These are phyloP conservation scores for Brachionus sp. DNA, from an alignment of 1,140 invertebrate genomes.

Conservation along the genomic window DNA sequence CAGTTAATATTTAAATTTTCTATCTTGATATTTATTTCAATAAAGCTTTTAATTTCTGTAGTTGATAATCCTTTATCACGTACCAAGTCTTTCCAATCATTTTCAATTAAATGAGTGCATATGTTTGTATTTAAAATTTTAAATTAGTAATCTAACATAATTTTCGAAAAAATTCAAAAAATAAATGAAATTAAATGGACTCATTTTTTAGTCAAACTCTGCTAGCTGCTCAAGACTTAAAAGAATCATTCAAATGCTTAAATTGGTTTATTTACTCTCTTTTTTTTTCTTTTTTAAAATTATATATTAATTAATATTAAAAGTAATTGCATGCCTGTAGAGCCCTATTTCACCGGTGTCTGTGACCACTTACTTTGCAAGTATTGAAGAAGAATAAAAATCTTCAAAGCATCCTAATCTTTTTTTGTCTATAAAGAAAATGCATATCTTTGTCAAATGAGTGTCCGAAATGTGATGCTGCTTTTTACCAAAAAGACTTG, in stretches of 20 bases:
- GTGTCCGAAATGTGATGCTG: conserved; percentile 16
- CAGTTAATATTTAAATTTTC: no score
- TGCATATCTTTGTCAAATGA: conserved; percentile 19
- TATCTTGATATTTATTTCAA: no score
- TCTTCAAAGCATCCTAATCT: neutral
- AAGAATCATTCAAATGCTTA: conserved; percentile 27
- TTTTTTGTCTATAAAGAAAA: neutral
- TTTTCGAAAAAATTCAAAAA: neutral
- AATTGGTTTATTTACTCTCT: neutral
- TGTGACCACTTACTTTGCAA: conserved; percentile 41
- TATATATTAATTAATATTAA: neutral
- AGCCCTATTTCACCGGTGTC: conserved; percentile 10
- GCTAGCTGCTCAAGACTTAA: neutral
- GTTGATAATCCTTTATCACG: no score
- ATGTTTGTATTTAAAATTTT: no score
- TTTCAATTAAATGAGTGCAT: no score
- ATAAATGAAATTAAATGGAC: neutral
- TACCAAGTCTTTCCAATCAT: no score
- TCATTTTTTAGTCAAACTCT: neutral
- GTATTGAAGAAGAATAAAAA: neutral
- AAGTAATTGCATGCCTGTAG: neutral
- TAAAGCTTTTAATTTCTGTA: no score
- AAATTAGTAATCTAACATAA: neutral
- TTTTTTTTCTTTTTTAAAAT: neutral
- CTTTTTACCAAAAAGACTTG: conserved; percentile 31